Evolutionary conservation across 2,113 vertebrate genomes (phyloP).

Genomic region (Leucoraja erinaceus): DNA sequence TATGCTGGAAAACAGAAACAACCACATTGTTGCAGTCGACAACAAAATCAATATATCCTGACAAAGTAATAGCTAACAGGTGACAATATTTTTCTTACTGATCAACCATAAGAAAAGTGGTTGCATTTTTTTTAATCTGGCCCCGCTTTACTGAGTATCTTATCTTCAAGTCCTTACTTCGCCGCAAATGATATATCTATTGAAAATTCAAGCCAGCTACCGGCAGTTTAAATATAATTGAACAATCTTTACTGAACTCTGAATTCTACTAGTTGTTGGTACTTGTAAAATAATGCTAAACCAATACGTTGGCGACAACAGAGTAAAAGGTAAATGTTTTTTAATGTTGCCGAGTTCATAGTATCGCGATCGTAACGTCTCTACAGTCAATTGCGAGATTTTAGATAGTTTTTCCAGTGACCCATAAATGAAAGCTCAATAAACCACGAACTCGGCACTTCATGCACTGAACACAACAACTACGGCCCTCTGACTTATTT

Average conservation of each 20-base stretch:
- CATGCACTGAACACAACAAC: not conserved
- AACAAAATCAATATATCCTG: not conserved
- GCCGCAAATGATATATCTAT: not conserved
- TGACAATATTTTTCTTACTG: not conserved
- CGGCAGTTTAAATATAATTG: not conserved
- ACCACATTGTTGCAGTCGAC: not conserved
- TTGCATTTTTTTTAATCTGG: not conserved
- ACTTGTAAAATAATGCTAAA: not conserved
- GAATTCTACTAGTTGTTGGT: not conserved
- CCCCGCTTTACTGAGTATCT: not conserved
- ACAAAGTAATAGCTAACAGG: not conserved
- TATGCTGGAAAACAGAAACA: not conserved
- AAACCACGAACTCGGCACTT: not conserved
- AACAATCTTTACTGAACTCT: not conserved
- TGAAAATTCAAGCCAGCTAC: not conserved
- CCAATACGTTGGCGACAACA: not conserved
- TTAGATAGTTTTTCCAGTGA: slow-evolving; percentile 10
- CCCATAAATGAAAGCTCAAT: not conserved
- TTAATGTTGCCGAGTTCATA: not conserved
- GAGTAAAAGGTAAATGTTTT: not conserved
- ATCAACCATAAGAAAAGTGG: not conserved
- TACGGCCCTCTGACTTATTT: not conserved
- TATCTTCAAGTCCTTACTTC: not conserved
- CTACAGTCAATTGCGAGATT: not conserved
- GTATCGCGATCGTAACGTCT: not conserved